Conservation (phyloP, 2,888 invertebrate genomes). For the Chromoteleia sp. region DNA sequence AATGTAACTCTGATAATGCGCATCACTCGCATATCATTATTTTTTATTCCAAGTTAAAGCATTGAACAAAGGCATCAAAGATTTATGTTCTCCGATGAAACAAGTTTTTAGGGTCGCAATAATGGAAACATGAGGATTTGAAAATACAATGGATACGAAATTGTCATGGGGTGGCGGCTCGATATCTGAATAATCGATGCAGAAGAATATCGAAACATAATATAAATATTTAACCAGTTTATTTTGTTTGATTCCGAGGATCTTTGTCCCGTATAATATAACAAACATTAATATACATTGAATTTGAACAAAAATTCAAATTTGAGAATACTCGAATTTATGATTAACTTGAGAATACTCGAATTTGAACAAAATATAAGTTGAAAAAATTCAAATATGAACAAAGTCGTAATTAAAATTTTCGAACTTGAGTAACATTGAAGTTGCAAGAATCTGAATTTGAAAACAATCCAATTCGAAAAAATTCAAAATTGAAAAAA, state of each 20-base stretch:
- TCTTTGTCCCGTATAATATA: too few species aligned
- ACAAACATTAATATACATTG: too few species aligned
- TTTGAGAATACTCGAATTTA: too few species aligned
- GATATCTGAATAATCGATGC: conserved; percentile 33
- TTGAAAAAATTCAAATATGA: too few species aligned
- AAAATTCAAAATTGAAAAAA: too few species aligned
- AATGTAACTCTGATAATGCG: conserved; percentile 21
- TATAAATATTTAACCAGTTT: conserved; percentile 32
- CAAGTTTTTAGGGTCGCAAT: conserved; percentile 19
- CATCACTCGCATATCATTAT: conserved; percentile 7
- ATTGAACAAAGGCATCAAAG: conserved; percentile 17
- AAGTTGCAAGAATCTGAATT: too few species aligned
- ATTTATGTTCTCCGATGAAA: conserved; percentile 13
- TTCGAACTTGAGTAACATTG: too few species aligned
- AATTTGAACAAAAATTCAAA: too few species aligned
- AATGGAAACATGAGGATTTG: conserved; percentile 41
- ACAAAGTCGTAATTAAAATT: too few species aligned
- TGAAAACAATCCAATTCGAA: too few species aligned
- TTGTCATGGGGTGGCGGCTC: conserved; percentile 9
- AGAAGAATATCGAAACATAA: conserved; percentile 19
- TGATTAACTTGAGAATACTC: too few species aligned
- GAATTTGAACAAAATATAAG: too few species aligned
- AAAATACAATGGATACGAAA: conserved; percentile 25
- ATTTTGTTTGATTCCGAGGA: conserved; percentile 77
- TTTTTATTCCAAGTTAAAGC: background rate